Evolutionary conservation across 1,140 invertebrate species (phyloP), one percentile per base, ranked within the genome.

Genomic region (Holcopasites calliopsidis): DNA sequence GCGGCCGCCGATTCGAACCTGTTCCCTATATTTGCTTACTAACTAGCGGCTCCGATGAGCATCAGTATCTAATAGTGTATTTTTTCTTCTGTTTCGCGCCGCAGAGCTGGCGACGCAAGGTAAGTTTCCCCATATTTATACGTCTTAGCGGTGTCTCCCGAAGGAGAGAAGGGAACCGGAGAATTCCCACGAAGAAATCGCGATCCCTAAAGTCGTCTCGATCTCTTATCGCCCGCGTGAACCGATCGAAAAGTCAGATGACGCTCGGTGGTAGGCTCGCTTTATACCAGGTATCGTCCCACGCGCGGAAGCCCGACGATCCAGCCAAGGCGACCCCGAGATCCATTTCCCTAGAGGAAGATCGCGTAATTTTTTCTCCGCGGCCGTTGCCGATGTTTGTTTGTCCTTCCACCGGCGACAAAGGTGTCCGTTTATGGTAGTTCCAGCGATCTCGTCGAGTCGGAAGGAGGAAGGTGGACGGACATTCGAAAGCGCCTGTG

Each of bases 21-120:
- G 33, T 52, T 11, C 10, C 4, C 8, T 66, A 42, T 52, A 31
- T 44, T 60, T 60, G n/a, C 31, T 28, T 52, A 64, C 18, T 47
- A 28, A 38, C 11, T 23, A 74, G 7, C 50, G n/a, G 16, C 33
- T 26, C 40, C 31, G 33, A 26, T 72, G 38, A 21, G 35, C 47
- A 64, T 70, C 55, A 49, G 28, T 80, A 35, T 80, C 81, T 84
- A 84, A 84, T 78, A n/a, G 66, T 79, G 50, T 75, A 49, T 72
- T 83, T 83, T 87, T 86, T 83, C 57, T 86, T 88, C 85, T 86
- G 83, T 88, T 88, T 88, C 83, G 85, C 89, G 86, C 89, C 89
- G 83, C 89, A 90, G 89, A 90, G 84, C 82, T 90, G 89, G 89
- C 89, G 89, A 88, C 82, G 81, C 75, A 87, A 90, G 89, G 89